Conservation (phyloP, 1,140 invertebrate species). For the Musca domestica region DNA sequence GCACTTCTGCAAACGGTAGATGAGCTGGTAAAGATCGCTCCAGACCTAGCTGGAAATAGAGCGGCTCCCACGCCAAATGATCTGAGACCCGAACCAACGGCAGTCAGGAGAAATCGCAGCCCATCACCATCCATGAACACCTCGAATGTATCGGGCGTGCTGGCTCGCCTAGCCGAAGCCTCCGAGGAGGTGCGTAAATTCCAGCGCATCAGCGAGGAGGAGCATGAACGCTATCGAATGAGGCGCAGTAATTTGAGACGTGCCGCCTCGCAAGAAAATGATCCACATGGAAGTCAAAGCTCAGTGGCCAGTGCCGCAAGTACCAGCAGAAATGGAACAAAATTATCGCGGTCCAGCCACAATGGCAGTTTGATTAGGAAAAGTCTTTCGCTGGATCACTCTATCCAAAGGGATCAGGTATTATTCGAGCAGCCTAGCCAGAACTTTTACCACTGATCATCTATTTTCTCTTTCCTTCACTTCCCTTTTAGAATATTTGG, state of each 20-base stretch:
- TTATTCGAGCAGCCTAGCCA: slow-evolving; percentile 6
- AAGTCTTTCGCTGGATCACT: slow-evolving; percentile 75
- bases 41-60: slow-evolving; percentile 58
- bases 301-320: slow-evolving; percentile 44
- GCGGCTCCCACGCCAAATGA: slow-evolving; percentile 35
- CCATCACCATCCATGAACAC: slow-evolving; percentile 52
- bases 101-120: slow-evolving; percentile 45
- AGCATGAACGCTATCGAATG: slow-evolving; percentile 55
- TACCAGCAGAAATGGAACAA: slow-evolving; percentile 47
- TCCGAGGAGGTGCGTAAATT: slow-evolving; percentile 57
- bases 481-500: slow-evolving; percentile 60
- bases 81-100: slow-evolving; percentile 45
- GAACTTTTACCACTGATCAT: slow-evolving; percentile 2
- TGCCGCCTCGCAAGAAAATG: slow-evolving; percentile 56
- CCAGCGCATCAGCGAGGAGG: slow-evolving; percentile 56
- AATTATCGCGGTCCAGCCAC: slow-evolving; percentile 49
- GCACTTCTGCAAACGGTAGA: slow-evolving; percentile 74
- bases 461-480: too few species aligned
- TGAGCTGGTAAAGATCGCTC: slow-evolving; percentile 70
- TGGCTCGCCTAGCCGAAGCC: slow-evolving; percentile 56
- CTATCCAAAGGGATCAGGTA: slow-evolving; percentile 55
- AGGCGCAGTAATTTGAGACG: slow-evolving; percentile 52
- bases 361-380: slow-evolving; percentile 68
- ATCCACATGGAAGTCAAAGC: slow-evolving; percentile 47
- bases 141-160: slow-evolving; percentile 45